A percentile compares a stretch with the other conserved stretches of the same genome.
Conservation (phyloP, 1,140 invertebrate species). For the Bombus vancouverensis region DNA sequence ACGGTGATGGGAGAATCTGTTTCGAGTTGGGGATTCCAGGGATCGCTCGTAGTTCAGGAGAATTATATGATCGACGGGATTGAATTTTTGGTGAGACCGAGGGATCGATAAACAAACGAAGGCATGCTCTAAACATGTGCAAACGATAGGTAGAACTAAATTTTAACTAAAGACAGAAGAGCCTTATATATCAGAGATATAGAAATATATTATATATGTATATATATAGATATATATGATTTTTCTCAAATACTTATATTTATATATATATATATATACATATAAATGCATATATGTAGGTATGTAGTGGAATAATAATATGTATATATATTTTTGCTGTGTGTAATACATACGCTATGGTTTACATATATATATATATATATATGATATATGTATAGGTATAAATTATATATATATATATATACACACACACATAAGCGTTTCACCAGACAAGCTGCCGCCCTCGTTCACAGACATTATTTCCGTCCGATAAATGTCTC, state of each 20-base stretch:
- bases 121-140: conserved; percentile 83
- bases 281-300: conserved; percentile 72
- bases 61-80: conserved; percentile 15
- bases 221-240: conserved; percentile 69
- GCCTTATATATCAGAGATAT: conserved; percentile 82
- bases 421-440: conserved; percentile 64
- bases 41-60: conserved; percentile 1
- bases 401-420: conserved; percentile 19
- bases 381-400: neutral
- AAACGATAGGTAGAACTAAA: conserved; percentile 82
- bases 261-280: conserved; percentile 67
- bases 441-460: conserved; percentile 63
- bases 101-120: conserved; percentile 81
- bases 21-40: conserved; percentile 19
- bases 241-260: conserved; percentile 64
- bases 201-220: conserved; percentile 77
- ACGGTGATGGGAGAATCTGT: neutral
- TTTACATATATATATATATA: conserved; percentile 58
- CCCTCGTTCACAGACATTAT: conserved; percentile 52
- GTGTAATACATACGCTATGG: conserved; percentile 76
- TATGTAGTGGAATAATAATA: conserved; percentile 67
- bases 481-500: conserved; percentile 47
- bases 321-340: conserved; percentile 67
- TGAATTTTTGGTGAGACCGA: conserved; percentile 60
- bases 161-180: conserved; percentile 83